Evolutionary conservation across 1,140 invertebrate genomes (phyloP).

Genomic region (Musca domestica): DNA sequence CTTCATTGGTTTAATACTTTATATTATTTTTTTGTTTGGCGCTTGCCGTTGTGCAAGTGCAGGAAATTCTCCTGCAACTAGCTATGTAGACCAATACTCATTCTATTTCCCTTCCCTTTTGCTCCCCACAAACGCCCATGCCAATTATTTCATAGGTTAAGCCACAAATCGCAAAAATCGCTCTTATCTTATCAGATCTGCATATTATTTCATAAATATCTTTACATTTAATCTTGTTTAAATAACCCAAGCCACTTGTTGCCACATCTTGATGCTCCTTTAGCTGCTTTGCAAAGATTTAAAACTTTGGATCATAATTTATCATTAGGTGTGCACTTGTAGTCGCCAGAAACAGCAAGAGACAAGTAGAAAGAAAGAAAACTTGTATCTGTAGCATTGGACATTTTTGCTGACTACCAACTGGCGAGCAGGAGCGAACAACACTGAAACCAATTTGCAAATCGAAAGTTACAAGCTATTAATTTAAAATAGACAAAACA

Average conservation of each 20-base stretch:
- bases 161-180: constrained; percentile 27
- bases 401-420: too few species aligned
- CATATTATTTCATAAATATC: constrained; percentile 14
- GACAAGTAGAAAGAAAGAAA: neutral
- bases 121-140: constrained; percentile 10
- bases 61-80: too few species aligned
- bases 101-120: too few species aligned
- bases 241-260: neutral
- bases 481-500: constrained; percentile 20
- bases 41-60: neutral
- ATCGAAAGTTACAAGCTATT: constrained; percentile 14
- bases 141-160: constrained; percentile 31
- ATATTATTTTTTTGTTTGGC: neutral
- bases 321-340: constrained; percentile 12
- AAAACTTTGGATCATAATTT: constrained; percentile 12
- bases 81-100: too few species aligned
- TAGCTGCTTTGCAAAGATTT: too few species aligned
- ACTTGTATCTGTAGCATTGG: too few species aligned
- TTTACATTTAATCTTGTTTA: constrained; percentile 21
- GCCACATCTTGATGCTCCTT: too few species aligned
- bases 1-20: too few species aligned
- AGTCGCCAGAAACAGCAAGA: constrained; percentile 12
- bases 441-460: constrained; percentile 9
- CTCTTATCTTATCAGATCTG: constrained; percentile 21
- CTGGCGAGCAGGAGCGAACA: too few species aligned